Evolutionary conservation across 2,888 invertebrate species (phyloP), one percentile per base, ranked within the genome.

Genomic region (Cloeon dipterum): DNA sequence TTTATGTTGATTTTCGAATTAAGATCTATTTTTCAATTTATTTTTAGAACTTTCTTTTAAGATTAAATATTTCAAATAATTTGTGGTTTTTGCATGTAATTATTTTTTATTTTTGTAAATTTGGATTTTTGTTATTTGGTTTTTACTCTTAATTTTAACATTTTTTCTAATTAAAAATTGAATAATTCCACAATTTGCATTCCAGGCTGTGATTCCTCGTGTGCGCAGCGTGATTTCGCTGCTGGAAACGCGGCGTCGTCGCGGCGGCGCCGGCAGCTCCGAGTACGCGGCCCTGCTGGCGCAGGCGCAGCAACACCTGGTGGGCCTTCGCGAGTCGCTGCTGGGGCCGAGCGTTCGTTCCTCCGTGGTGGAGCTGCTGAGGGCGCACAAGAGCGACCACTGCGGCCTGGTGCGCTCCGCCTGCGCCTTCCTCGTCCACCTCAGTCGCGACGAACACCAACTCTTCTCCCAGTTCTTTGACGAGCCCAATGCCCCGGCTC

Each of bases 361-460:
- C 39, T 76, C 79, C 13, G 66, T 86, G 40, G 58, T 59, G 34
- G 69, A 74, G 42, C 55, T 82, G 26, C 65, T 70, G 41, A 53
- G 58, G 14, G 67, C 68, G 35, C 68, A 70, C 50, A 43, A 47
- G 42, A 69, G 66, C 5, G 85, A 86, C 54, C 75, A 81, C 47
- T 89, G 89, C 57, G 69, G 82, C 18, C 59, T 86, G 34, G 74
- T 83, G 43, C 66, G 94, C 26, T 77, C 82, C 45, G 79, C 89
- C 0, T 88, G 88, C 56, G 75, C 86, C 8, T 76, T 94, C 51
- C 65, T 93, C 23, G 72, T 94, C 23, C 86, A 93, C 54, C 76
- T 94, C 0, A 91, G 89, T 45, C 75, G 89, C 46, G 96, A 98
- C 57, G 96, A 98, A 55, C 75, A 85, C 48, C 74, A 82, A 43